These are phyloP conservation scores for Petroica traversi DNA, from an alignment of 2,113 vertebrate genomes.

Conservation along the genomic window DNA sequence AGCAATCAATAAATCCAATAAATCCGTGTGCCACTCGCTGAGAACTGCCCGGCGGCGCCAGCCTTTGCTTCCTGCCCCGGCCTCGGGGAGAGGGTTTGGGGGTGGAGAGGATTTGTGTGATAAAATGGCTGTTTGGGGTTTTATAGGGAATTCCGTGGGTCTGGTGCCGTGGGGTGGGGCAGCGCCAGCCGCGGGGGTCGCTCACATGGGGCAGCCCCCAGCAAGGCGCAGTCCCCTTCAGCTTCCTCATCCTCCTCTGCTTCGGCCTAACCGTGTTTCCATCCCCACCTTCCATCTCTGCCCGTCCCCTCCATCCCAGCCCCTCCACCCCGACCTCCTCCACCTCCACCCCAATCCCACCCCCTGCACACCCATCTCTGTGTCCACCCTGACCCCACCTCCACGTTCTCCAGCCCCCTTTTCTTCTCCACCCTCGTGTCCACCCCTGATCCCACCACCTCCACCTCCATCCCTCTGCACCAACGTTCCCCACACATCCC, in stretches of 20 bases:
- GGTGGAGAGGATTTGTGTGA: neutral
- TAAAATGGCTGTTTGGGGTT: neutral
- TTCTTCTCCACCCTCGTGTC: neutral
- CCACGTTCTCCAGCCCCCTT: neutral
- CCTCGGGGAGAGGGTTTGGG: neutral
- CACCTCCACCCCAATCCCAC: too few relatives aligned
- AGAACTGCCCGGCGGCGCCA: neutral
- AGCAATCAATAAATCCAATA: constrained; percentile 46
- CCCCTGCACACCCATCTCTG: neutral
- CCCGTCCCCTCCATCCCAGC: neutral
- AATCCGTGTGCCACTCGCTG: constrained; percentile 15
- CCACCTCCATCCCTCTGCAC: neutral
- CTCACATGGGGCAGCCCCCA: neutral
- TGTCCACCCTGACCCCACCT: neutral
- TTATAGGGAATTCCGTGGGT: accelerated
- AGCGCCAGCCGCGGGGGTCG: neutral
- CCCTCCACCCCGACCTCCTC: neutral
- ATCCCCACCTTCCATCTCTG: too few relatives aligned
- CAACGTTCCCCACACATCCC: neutral
- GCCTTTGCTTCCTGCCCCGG: neutral
- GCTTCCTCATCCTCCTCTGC: neutral
- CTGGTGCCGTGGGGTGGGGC: neutral
- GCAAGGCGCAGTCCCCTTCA: neutral
- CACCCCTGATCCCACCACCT: too few relatives aligned
- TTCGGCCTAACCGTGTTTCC: neutral